These are phyloP conservation scores for Drosophila suzukii DNA, from an alignment of 1,140 invertebrate genomes.

Conservation along the genomic window DNA sequence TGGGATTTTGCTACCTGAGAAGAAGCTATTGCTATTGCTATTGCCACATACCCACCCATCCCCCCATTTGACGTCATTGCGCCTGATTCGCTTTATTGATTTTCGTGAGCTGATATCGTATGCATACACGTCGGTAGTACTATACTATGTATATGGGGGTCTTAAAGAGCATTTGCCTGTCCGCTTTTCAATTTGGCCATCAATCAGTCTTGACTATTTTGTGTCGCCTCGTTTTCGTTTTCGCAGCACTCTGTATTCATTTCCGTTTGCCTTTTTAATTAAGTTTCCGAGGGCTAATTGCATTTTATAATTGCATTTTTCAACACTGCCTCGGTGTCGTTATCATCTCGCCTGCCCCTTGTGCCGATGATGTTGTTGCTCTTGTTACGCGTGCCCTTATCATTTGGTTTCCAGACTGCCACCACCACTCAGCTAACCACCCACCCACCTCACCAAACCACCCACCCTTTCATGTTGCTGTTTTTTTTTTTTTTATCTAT, in stretches of 20 bases:
- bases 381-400: constrained; percentile 48
- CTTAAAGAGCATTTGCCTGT: constrained; percentile 38
- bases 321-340: constrained; percentile 55
- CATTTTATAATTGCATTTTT: constrained; percentile 75
- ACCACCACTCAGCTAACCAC: constrained; percentile 6
- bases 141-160: constrained; percentile 6
- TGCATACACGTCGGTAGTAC: background rate
- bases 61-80: constrained; percentile 24
- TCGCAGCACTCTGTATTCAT: constrained; percentile 30
- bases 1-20: constrained; percentile 26
- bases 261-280: constrained; percentile 57
- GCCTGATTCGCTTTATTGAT: constrained; percentile 56
- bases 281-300: constrained; percentile 64
- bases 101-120: constrained; percentile 36
- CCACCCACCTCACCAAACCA: constrained; percentile 1
- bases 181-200: constrained; percentile 57
- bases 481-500: constrained; percentile 74
- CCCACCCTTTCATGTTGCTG: constrained; percentile 14
- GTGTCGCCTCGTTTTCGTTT: constrained; percentile 9
- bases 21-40: constrained; percentile 7
- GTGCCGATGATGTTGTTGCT: constrained; percentile 16
- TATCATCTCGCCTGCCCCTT: constrained; percentile 8
- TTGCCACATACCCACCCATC: background rate
- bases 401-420: constrained; percentile 34
- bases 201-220: constrained; percentile 46